Base-by-base conservation (phyloP, 1,140 invertebrate genomes). In the Babylonia areolata region DNA sequence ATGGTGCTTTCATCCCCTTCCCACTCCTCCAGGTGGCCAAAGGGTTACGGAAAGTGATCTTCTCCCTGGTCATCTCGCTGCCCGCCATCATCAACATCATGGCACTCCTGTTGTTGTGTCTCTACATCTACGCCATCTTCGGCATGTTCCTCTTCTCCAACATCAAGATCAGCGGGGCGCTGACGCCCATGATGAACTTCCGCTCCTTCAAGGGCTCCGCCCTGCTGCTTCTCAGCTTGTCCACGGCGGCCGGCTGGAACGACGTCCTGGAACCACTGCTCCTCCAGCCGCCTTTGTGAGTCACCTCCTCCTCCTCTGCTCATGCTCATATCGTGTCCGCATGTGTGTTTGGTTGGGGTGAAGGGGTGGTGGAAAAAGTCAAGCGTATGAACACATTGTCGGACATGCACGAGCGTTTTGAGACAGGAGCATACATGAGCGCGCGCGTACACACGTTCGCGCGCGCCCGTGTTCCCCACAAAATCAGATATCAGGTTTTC, bases 231-330 rank as follows among this genome's bases (percentile, higher is more conserved):
- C 98, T 99, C 95, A 97, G 97, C 89, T 95, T 99, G 85, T 97
- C 98, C 95, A 99, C 98, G 3, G 98, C 98, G 83, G 98, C 98
- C 87, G 98, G 98, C 88, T 99, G 99, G 99, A 97, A 98, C 95
- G 97, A 97, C 87, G 97, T 99, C 40, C 95, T 99, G 82, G 97
- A 98, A 90, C 97, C 98, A 84, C 98, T 99, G 91, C 98, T 99
- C 93, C 98, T 99, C 95, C 96, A 88, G 15, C 86, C 87, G 37
- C 91, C 93, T 92, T 97, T 98, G 80, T 81, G 80, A 81, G 80
- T 77, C 11, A n/a, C n/a, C n/a, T n/a, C n/a, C n/a, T n/a, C n/a
- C n/a, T n/a, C n/a, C n/a, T n/a, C n/a, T n/a, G n/a, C n/a, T n/a
- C n/a, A n/a, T n/a, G n/a, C n/a, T n/a, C n/a, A n/a, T n/a, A n/a